Conservation (phyloP, 2,888 invertebrate genomes). For the Mimumesa dahlbomi region DNA sequence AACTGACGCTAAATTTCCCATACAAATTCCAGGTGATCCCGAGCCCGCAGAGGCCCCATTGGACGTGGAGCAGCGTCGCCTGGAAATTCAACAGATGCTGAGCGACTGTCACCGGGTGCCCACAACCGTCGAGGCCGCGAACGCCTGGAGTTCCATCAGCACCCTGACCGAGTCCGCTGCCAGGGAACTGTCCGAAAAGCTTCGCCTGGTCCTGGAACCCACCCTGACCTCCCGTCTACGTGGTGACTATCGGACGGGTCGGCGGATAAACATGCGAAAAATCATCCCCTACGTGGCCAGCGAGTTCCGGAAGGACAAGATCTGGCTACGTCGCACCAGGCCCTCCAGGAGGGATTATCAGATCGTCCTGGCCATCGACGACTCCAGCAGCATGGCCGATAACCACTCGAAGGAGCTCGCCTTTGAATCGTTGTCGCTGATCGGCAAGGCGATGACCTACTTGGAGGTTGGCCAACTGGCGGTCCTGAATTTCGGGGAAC, state of each 20-base stretch:
- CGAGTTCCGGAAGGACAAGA: slow-evolving; percentile 99
- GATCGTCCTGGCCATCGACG: slow-evolving; percentile 97
- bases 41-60: too few species aligned
- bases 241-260: slow-evolving; percentile 98
- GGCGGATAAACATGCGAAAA: slow-evolving; percentile 98
- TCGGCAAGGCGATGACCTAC: slow-evolving; percentile 92
- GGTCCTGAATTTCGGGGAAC: slow-evolving; percentile 95
- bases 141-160: slow-evolving; percentile 85
- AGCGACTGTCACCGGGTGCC: slow-evolving; percentile 75
- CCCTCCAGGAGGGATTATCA: slow-evolving; percentile 98
- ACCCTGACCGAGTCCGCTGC: slow-evolving; percentile 85
- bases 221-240: slow-evolving; percentile 94
- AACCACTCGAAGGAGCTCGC: slow-evolving; percentile 94
- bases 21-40: too few species aligned
- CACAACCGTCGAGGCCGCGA: slow-evolving; percentile 80
- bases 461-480: slow-evolving; percentile 96
- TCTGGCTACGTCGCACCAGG: slow-evolving; percentile 97
- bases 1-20: too few species aligned
- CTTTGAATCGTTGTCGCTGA: slow-evolving; percentile 96
- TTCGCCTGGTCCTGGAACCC: slow-evolving; percentile 96
- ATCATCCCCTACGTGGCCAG: slow-evolving; percentile 99
- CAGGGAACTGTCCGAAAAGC: slow-evolving; percentile 94
- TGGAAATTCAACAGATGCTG: slow-evolving; percentile 72
- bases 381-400: slow-evolving; percentile 95
- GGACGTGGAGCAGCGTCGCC: too few species aligned